Evolutionary conservation across 1,140 invertebrate genomes (phyloP).

Genomic region (Yoshiicerus persimilis): DNA sequence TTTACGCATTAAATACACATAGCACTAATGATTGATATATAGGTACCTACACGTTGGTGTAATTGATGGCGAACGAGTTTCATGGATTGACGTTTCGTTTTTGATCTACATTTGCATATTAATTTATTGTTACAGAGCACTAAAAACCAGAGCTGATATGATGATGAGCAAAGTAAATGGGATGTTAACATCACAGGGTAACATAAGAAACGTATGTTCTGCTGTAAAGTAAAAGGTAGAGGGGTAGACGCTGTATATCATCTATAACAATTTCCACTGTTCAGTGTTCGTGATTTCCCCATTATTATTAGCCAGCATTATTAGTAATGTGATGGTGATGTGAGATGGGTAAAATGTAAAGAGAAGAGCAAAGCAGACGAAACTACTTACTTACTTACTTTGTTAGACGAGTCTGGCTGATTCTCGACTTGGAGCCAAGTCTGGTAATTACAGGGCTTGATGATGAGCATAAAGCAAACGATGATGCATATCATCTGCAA

Average conservation of each 20-base stretch:
- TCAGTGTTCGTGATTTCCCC: background rate
- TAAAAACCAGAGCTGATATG: background rate
- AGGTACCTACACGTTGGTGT: background rate
- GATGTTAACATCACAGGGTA: background rate
- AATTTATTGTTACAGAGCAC: background rate
- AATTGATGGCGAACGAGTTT: background rate
- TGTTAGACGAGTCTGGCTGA: background rate
- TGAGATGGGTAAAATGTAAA: too few species aligned
- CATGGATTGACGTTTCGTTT: background rate
- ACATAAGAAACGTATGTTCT: background rate
- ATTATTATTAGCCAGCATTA: background rate
- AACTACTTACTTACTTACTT: background rate
- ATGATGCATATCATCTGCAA: background rate
- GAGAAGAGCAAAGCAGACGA: background rate
- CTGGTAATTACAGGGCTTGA: background rate
- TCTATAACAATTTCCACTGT: background rate
- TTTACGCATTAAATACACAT: background rate
- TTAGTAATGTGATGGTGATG: background rate
- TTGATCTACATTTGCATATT: constrained; percentile 9
- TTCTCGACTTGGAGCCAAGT: background rate
- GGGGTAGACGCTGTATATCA: background rate
- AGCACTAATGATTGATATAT: background rate
- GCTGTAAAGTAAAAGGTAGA: background rate
- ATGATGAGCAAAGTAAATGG: constrained; percentile 7
- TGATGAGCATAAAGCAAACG: constrained; percentile 7